Conservation (phyloP, 92 coral and sea anemone species). For the Bergia puertoricense region DNA sequence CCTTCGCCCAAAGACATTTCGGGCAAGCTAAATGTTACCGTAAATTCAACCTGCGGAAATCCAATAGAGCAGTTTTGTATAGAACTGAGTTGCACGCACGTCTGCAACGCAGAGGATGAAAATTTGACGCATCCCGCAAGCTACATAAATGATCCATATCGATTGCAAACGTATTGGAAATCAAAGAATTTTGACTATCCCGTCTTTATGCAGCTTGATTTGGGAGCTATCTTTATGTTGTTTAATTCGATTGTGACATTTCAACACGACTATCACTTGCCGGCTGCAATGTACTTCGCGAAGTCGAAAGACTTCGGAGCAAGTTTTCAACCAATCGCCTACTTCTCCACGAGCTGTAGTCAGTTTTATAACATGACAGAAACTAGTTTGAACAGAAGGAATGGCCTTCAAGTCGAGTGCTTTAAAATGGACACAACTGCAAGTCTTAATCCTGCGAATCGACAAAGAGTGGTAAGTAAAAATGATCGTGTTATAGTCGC, state of each 20-base stretch:
- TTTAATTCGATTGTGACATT: constrained; percentile 71
- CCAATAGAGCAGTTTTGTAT: constrained; percentile 58
- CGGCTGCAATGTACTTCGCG: constrained; percentile 90
- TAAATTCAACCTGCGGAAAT: constrained; percentile 92
- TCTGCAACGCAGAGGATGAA: constrained; percentile 65
- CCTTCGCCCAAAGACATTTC: constrained; percentile 66
- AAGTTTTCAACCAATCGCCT: constrained; percentile 59
- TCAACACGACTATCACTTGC: constrained; percentile 62
- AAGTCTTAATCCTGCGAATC: constrained; percentile 26
- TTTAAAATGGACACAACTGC: constrained; percentile 15
- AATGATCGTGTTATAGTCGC: neutral
- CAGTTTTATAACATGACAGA: constrained; percentile 71
- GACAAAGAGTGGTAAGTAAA: constrained; percentile 48
- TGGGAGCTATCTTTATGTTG: constrained; percentile 73
- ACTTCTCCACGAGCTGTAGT: constrained; percentile 72
- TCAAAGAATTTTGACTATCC: constrained; percentile 78
- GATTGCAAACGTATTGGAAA: constrained; percentile 79
- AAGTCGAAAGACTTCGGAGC: constrained; percentile 83
- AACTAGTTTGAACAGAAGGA: constrained; percentile 22
- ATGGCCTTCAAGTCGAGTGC: neutral
- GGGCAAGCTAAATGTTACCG: constrained; percentile 57
- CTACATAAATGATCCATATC: constrained; percentile 59
- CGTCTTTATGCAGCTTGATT: constrained; percentile 74
- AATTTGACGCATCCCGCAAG: constrained; percentile 58
- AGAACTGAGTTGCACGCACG: constrained; percentile 48